Evolutionary conservation across 1,140 invertebrate species (phyloP), one percentile per base, ranked within the genome.

Genomic region (Anagrus nilaparvatae): DNA sequence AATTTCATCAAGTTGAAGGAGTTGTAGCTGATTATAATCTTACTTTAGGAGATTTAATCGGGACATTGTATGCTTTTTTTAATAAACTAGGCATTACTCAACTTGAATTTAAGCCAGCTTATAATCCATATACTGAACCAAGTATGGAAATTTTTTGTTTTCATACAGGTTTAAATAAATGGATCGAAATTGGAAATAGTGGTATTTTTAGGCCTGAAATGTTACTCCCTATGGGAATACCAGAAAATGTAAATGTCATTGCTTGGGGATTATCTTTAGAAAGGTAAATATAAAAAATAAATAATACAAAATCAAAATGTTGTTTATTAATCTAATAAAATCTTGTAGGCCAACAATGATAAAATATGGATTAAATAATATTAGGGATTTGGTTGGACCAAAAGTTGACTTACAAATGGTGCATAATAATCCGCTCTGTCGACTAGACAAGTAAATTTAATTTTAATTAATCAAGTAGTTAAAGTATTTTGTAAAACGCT

Each of bases 131-230:
- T 61, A 99, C 97, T 1, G 97, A 99, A 63, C 97, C 97, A 7
- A 97, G 92, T 56, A 99, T 99, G 96, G 97, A 99, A 73, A 91
- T 99, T 36, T 99, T 97, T 65, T 91, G 93, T 59, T 99, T 85
- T 62, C 97, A 99, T 61, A 73, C 81, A 48, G 90, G 84, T 35
- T 61, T 87, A 9, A 68, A 62, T 18, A 86, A 83, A 62, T 87
- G 83, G 84, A 86, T 87, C 45, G 84, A 87, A 61, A 83, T 86
- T 45, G 97, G 97, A 48, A 99, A 99, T 61, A 98, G 94, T 2
- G 97, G 97, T 5, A 76, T 97, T 51, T 98, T 99, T 67, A 70
- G 97, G 17, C 96, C 95, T 2, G 97, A 99, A 74, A 91, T 99
- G 90, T 68, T 99, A 40, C 62, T 91, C 31, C 94, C 97, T 2